Base-by-base conservation (phyloP, 2,888 invertebrate species). In the Aphodius sticticus region DNA sequence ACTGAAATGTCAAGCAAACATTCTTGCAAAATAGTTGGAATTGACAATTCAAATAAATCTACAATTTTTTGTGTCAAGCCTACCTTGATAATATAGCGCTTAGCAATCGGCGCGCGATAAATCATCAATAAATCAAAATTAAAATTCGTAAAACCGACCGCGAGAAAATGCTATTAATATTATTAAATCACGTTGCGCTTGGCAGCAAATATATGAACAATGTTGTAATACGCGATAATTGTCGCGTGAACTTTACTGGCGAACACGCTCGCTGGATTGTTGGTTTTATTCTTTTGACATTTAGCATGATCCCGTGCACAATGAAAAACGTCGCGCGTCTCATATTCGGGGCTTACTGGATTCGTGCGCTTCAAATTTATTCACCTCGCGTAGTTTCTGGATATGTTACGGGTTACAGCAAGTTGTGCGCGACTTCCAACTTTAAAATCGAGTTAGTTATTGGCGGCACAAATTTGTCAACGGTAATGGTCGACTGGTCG, bases 381-480 rank as follows among this genome's bases (percentile, higher is more conserved):
- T 53, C 53, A 53, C 1, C 53, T 53, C 53, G 7, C 53, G 53
- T 53, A 1, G 53, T 5, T 53, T 53, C 53, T 12, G 7, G 53
- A 53, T 53, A 53, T 5, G 53, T 53, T 53, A 53, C 53, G 53
- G 12, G 53, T 53, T 53, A 53, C 53, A 5, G 12, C 74, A 37
- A 74, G 26, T 74, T 74, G 74, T 36, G n/a, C 26, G 74, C 26
- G 74, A 35, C 35, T 74, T 35, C 36, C 37, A 36, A 74, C 74
- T 74, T 74, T 37, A 74, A 74, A 74, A 74, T 74, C 74, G 74
- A 74, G 74, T 74, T 74, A 74, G 74, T 74, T 74, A 74, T 74
- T 37, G 74, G 74, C 37, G 36, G 74, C 35, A 35, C 74, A 74
- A 74, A 74, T 74, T 74, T 74, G 74, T 74, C 74, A 15, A n/a